A percentile compares a stretch with the other conserved stretches of the same genome.
phyloP scores from a whole-genome alignment of 2,888 invertebrate genomes.

The Philopedon plagiatum region DNA sequence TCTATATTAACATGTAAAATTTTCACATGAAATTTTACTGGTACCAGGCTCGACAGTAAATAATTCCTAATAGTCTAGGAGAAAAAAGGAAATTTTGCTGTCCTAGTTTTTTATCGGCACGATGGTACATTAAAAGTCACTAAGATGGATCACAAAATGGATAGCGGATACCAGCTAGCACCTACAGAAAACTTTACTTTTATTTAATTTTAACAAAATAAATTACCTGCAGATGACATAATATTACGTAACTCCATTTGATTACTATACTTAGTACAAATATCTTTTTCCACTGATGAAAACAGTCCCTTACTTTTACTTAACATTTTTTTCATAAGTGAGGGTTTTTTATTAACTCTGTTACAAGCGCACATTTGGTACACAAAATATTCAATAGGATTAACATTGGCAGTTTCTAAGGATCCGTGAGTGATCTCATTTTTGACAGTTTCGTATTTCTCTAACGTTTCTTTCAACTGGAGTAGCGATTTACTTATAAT shows the following conservation, averaged over 20 bases:
- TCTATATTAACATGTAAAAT: too few species aligned
- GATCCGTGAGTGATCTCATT: conserved; percentile 15
- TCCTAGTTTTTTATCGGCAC: too few species aligned
- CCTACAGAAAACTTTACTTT: too few species aligned
- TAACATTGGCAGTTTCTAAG: conserved; percentile 27
- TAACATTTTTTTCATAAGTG: conserved; percentile 34
- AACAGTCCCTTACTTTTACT: conserved; percentile 41
- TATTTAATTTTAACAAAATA: background rate
- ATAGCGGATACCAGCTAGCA: too few species aligned
- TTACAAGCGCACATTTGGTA: conserved; percentile 43
- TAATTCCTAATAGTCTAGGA: too few species aligned
- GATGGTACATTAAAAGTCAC: too few species aligned
- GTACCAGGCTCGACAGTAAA: too few species aligned
- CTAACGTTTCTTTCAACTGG: conserved; percentile 42
- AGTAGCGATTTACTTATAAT: conserved; percentile 20
- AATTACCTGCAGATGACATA: conserved; percentile 14
- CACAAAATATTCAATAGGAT: conserved; percentile 48
- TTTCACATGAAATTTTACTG: too few species aligned
- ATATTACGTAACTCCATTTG: conserved; percentile 14
- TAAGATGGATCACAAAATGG: too few species aligned
- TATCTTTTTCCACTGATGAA: conserved; percentile 28
- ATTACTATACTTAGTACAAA: conserved; percentile 27
- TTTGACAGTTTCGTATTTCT: conserved; percentile 37
- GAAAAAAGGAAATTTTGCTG: too few species aligned
- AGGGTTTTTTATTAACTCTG: conserved; percentile 30